Base-by-base conservation (phyloP, 1,140 invertebrate species). In the Holcopasites calliopsidis region DNA sequence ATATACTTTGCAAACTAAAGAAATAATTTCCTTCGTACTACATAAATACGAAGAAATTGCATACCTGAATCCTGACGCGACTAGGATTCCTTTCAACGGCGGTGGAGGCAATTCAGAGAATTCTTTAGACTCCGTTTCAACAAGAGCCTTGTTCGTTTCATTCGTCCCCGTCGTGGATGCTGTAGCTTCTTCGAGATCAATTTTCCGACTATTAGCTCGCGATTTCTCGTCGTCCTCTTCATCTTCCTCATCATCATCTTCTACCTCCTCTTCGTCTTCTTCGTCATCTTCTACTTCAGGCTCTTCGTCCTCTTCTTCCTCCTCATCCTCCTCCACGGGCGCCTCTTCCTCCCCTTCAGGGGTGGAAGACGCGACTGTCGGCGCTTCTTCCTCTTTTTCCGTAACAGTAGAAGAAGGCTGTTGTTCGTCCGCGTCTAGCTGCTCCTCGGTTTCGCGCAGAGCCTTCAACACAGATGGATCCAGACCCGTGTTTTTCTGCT, bases 31-130 rank as follows among this genome's bases (percentile, higher is more conserved):
- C 23, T 31, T 65, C 26, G 55, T 79, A 35, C 54, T 35, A 70
- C 58, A 35, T 8, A 26, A 6, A 21, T n/a, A 57, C 13, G 38
- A 57, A 65, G 4, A 13, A 40, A 85, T 23, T 72, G 80, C 42
- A 82, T 86, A 91, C 92, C 92, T 90, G 84, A 92, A 92, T 47
- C 92, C 90, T 54, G 91, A 85, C 26, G 90, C 88, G 38, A 93
- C 88, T 18, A 93, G 86, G 60, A 93, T 93, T 28, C 93, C 92
- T 77, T 92, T 92, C 6, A 90, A 87, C 21, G 92, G 91, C 0
- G 89, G 86, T 10, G 87, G 88, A 1, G 88, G 87, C 44, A 68
- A 61, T 26, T 72, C 80, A 13, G 40, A 79, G 74, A 72, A 81
- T 18, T 72, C 55, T 31, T 83, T 82, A 13, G n/a, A 58, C 68